Evolutionary conservation across 2,888 invertebrate genomes (phyloP), one percentile per base, ranked within the genome.

Genomic region (Ischnura elegans): DNA sequence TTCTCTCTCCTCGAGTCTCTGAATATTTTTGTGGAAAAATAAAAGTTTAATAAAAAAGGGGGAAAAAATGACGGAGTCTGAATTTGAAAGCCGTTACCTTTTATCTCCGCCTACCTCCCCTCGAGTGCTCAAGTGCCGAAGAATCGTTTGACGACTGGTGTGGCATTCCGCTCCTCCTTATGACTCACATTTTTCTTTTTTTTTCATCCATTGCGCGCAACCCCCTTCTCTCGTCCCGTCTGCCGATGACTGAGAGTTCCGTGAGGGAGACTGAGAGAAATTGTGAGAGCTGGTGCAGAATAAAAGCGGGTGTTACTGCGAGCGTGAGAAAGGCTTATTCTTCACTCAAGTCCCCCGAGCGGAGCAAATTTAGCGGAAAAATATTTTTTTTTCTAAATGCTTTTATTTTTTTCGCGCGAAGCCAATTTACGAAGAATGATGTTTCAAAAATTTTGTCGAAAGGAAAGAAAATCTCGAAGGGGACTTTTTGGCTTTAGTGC

Each of bases 141-240:
- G 76, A 76, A 76, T 76, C 76, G 76, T 76, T 76, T 76, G 76
- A 76, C 76, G 36, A 76, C 76, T 76, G 29, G 76, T 76, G 76
- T 21, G 0, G 76, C 36, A 13, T 10, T 76, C 1, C 36, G 29
- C 76, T 76, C 76, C 13, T 76, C 29, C 36, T 76, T 76, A 76
- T 13, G 29, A 8, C 5, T 76, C 5, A n/a, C n/a, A 2, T 10
- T 76, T 76, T 76, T 66, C 5, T 21, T 55, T 51, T 36, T 76
- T 36, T 36, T 76, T 76, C 76, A 13, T 76, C n/a, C 21, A 21
- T 76, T 25, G 29, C 76, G 1, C 76, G 13, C 36, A 1, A 2
- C 36, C 36, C 36, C n/a, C 76, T 25, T 2, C 36, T 61, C 5
- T 61, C 61, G 5, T 61, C 25, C 6, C 76, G 8, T 3, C 76